Evolutionary conservation across 2,888 invertebrate genomes (phyloP), one percentile per base, ranked within the genome.

Genomic region (Rotaria macrura): DNA sequence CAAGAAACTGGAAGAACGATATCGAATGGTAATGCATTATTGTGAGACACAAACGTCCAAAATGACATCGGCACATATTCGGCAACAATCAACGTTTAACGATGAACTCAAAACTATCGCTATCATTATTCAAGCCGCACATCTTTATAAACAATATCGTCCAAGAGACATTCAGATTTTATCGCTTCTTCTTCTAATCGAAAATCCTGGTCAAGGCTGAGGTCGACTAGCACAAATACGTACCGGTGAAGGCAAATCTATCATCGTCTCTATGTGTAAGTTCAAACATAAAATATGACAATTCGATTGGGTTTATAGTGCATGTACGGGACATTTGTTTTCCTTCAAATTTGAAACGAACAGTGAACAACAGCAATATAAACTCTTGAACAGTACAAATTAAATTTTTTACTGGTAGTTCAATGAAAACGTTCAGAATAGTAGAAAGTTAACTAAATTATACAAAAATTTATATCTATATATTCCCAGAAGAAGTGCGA

Each of bases 191-290:
- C 57, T 57, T 29, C 10, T 57, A 29, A 57, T 57, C 29, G 57
- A 29, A n/a, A 57, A 57, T 29, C 29, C 57, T 7, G 6, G 43
- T 43, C 43, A 43, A 25, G 57, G 25, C n/a, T 2, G 29, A 49
- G 88, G 88, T n/a, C 87, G 87, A 23, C 84, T 91, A 49, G 87
- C 89, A 20, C 89, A 91, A 87, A 88, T 91, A 23, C 87, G 88
- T 54, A 91, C 91, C 9, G 91, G 91, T 2, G 91, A 91, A 88
- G 87, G 87, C 20, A 87, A 87, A 54, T 87, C 87, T 4, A 83
- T 55, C 40, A 87, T 87, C n/a, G 57, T 91, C 9, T 88, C 89
- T 9, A 87, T 89, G 9, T 85, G 89, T 1, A 88, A 90, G 5
- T 88, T 89, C 12, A 87, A 89, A 43, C 5, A 7, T 43, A 43